phyloP scores from a whole-genome alignment of 2,888 invertebrate species.

The Crioceris asparagi region DNA sequence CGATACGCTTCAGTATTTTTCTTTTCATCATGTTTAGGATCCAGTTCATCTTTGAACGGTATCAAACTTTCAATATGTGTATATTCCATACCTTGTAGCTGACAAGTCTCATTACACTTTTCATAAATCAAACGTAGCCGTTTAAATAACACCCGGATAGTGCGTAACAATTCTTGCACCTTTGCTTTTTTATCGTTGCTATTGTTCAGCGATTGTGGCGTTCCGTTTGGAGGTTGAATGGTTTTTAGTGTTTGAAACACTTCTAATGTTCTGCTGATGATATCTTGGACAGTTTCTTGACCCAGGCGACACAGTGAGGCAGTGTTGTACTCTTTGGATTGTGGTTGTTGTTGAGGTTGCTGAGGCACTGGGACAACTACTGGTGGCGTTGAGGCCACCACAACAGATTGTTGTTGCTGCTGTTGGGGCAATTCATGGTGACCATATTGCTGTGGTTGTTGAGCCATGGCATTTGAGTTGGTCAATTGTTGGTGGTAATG shows the following conservation, averaged over 20 bases:
- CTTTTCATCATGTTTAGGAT: slow-evolving; percentile 76
- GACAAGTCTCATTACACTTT: slow-evolving; percentile 85
- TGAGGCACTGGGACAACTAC: slow-evolving; percentile 28
- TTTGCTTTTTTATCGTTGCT: slow-evolving; percentile 81
- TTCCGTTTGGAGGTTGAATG: slow-evolving; percentile 68
- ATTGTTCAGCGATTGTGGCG: slow-evolving; percentile 57
- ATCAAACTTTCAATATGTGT: slow-evolving; percentile 86
- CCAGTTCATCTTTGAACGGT: slow-evolving; percentile 78
- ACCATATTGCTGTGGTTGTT: no score
- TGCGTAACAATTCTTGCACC: slow-evolving; percentile 76
- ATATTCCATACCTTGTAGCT: slow-evolving; percentile 81
- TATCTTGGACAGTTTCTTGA: slow-evolving; percentile 92
- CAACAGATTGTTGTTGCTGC: no score
- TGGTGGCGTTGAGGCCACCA: slow-evolving; percentile 32
- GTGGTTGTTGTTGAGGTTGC: slow-evolving; percentile 35
- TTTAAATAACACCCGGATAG: slow-evolving; percentile 72
- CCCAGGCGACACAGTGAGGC: slow-evolving; percentile 80
- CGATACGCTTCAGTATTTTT: slow-evolving; percentile 79
- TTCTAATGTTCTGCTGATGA: slow-evolving; percentile 82
- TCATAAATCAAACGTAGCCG: slow-evolving; percentile 80
- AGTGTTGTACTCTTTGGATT: slow-evolving; percentile 73
- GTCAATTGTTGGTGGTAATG: slow-evolving; percentile 27
- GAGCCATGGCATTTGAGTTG: no score
- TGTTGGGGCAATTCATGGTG: slow-evolving; percentile 30
- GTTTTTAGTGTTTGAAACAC: slow-evolving; percentile 79